phyloP scores from a whole-genome alignment of 23 tunicate genomes.

The Phallusia fumigata region DNA sequence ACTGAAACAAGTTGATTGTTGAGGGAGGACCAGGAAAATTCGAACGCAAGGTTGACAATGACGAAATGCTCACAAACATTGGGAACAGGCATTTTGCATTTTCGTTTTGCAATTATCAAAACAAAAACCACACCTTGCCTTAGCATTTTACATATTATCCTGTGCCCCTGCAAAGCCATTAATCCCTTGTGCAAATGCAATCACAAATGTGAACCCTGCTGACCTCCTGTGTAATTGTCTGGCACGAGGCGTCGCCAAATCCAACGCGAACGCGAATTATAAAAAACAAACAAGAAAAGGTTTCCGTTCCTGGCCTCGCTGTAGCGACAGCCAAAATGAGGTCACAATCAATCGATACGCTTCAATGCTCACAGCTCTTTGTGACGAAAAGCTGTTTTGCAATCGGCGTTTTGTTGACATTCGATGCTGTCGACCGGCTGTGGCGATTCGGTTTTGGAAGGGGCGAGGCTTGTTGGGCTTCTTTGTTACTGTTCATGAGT shows the following conservation, averaged over 20 bases:
- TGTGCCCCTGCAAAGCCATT: no score
- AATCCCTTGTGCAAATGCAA: no score
- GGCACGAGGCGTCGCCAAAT: slow-evolving; percentile 14
- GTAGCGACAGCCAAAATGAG: slow-evolving; percentile 6
- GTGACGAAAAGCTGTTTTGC: slow-evolving; percentile 4
- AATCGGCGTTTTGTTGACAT: slow-evolving; percentile 7
- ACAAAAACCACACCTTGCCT: no score
- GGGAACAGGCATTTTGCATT: no score
- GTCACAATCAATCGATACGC: slow-evolving; percentile 20
- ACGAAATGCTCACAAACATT: no score
- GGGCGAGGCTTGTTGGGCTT: no score
- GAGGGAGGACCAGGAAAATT: no score
- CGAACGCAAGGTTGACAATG: no score
- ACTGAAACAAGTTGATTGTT: no score
- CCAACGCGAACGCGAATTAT: not conserved
- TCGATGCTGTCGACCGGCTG: not conserved
- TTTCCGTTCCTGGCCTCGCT: not conserved
- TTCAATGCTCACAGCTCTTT: slow-evolving; percentile 1
- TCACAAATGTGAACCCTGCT: not conserved
- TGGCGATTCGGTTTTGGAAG: not conserved
- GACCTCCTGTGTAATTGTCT: not conserved
- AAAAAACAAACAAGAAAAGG: slow-evolving; percentile 10
- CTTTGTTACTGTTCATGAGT: no score
- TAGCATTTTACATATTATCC: no score
- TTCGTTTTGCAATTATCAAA: no score